Evolutionary conservation across 2,888 invertebrate genomes (phyloP), one percentile per base, ranked within the genome.

Genomic region (Dynastes tityus): DNA sequence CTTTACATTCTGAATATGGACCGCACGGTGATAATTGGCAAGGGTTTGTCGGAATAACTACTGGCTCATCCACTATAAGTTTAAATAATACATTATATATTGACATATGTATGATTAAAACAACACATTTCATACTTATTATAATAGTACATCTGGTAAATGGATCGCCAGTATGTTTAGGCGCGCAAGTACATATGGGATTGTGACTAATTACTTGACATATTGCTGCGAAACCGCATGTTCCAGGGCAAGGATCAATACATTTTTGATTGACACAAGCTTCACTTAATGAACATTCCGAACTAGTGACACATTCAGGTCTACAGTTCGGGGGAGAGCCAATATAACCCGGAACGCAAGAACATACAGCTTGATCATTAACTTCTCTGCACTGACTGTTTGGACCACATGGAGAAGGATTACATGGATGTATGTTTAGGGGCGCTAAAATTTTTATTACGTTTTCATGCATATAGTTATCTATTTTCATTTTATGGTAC

Each of bases 11-110:
- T 1, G 91, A 87, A 82, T 92, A 91, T 5, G 94, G 92, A 49
- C 95, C 95, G 86, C 95, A 95, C 1, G 95, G 92, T 13, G 94
- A 92, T 11, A 94, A 93, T 81, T 91, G 91, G 84, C 95, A 95
- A 6, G 93, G 93, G 84, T 93, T 85, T 84, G 85, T 81, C 84
- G 88, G 80, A 78, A 77, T 63, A 55, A 55, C 32, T 71, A 49
- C 80, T 32, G 70, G 76, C 68, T 55, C 63, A 45, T 80, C 78
- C 16, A 80, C 83, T 82, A 77, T 55, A 81, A 78, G 40, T 58
- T 79, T 58, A 37, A 29, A 32, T 53, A 61, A n/a, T 32, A 9
- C 40, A 61, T 77, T 51, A 27, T 73, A 29, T 73, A 40, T 37
- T 76, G n/a, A 16, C 22, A 8, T 8, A 22, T 53, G 13, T 2